Evolutionary conservation across 92 coral and sea anemone species (phyloP).

Genomic region (Galaxea fascicularis): DNA sequence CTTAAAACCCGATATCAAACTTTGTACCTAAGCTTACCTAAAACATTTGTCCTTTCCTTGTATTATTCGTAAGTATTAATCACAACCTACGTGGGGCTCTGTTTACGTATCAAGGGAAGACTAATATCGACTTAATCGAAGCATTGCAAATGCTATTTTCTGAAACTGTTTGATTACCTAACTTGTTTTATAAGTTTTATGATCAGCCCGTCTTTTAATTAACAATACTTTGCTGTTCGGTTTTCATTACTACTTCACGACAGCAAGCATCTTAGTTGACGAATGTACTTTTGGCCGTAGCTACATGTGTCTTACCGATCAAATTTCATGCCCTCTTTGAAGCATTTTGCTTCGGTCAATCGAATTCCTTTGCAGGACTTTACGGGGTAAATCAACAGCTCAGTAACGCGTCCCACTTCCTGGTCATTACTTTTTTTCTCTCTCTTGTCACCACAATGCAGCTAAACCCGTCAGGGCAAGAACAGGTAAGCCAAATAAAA

Average conservation of each 20-base stretch:
- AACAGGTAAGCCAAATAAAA: constrained; percentile 29
- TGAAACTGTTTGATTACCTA: too few relatives aligned
- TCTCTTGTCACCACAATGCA: constrained; percentile 52
- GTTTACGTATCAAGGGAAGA: too few relatives aligned
- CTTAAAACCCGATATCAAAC: too few relatives aligned
- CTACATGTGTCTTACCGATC: constrained; percentile 56
- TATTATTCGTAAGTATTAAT: too few relatives aligned
- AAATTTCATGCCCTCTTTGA: constrained; percentile 47
- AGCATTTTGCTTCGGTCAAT: constrained; percentile 57
- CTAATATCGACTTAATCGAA: too few relatives aligned
- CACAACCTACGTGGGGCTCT: too few relatives aligned
- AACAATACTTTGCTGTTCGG: too few relatives aligned
- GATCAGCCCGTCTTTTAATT: too few relatives aligned
- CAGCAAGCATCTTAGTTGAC: background rate
- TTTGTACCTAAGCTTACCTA: too few relatives aligned
- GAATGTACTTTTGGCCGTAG: background rate
- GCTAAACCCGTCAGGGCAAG: constrained; percentile 31
- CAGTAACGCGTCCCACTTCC: constrained; percentile 63
- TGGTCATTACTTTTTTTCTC: constrained; percentile 20
- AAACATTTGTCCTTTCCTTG: too few relatives aligned
- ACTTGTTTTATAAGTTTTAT: too few relatives aligned
- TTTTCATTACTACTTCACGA: background rate
- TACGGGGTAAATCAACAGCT: constrained; percentile 63
- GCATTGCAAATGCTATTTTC: too few relatives aligned
- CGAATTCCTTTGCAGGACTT: constrained; percentile 70